A percentile compares a stretch with the other conserved stretches of the same genome.
These are phyloP conservation scores for Cenopis cana DNA, from an alignment of 2,888 invertebrate species.

Conservation along the genomic window DNA sequence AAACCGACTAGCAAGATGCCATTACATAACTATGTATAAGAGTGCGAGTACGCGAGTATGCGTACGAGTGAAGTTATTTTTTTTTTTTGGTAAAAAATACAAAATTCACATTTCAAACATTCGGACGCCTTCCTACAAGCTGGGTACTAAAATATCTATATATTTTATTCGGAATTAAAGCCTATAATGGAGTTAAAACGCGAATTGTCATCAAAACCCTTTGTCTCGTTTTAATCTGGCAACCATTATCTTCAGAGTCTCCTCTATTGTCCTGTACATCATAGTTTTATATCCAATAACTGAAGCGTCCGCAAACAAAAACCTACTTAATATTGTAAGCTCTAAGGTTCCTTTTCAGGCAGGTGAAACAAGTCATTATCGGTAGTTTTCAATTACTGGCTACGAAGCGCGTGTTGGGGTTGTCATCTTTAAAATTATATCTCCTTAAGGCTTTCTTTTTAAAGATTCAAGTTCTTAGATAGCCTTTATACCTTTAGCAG, in stretches of 20 bases:
- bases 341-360: conserved; percentile 47
- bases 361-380: conserved; percentile 51
- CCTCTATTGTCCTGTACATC: conserved; percentile 58
- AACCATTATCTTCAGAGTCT: conserved; percentile 52
- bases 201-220: conserved; percentile 51
- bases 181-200: conserved; percentile 24
- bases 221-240: conserved; percentile 54
- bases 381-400: conserved; percentile 57
- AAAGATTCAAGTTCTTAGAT: conserved; percentile 10
- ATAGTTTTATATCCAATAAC: conserved; percentile 55
- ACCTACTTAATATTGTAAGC: conserved; percentile 43
- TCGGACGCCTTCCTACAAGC: background rate
- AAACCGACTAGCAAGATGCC: too few relatives aligned
- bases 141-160: conserved; percentile 11
- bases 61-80: too few relatives aligned
- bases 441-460: conserved; percentile 44
- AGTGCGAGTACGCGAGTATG: too few relatives aligned
- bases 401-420: conserved; percentile 51
- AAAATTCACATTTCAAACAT: too few relatives aligned
- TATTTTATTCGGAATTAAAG: conserved; percentile 15
- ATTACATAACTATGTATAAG: too few relatives aligned
- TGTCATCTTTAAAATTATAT: conserved; percentile 60
- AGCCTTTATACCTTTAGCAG: conserved; percentile 8
- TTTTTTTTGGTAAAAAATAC: too few relatives aligned
- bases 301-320: conserved; percentile 33